These are phyloP conservation scores for Schizopygopsis pylzovi DNA, from an alignment of 2,797 vertebrate genomes.

Conservation along the genomic window DNA sequence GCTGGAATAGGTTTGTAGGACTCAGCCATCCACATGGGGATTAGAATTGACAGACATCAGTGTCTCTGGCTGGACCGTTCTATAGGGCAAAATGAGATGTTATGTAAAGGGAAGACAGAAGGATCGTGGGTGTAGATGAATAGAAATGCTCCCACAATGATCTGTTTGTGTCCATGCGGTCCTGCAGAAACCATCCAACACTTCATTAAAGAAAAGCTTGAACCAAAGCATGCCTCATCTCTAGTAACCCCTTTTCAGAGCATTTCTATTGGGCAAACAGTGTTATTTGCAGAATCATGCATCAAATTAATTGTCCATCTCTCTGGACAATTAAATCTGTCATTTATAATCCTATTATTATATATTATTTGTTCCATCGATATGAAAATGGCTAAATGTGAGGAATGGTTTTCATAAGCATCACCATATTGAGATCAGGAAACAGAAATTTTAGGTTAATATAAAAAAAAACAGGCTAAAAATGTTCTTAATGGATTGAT, in stretches of 20 bases:
- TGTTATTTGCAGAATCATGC: not conserved
- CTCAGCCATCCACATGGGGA: not conserved
- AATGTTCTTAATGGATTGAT: too few relatives aligned
- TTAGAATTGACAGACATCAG: not conserved
- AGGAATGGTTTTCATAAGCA: not conserved
- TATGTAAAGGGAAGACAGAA: slow-evolving; percentile 15
- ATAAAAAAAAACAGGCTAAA: too few relatives aligned
- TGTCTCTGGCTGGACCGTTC: not conserved
- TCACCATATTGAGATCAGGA: not conserved
- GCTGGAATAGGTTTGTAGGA: not conserved
- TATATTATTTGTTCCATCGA: not conserved
- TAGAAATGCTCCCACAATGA: slow-evolving; percentile 14
- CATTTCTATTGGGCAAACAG: too few relatives aligned
- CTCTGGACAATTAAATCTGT: too few relatives aligned
- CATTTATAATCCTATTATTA: too few relatives aligned
- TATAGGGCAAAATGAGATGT: not conserved
- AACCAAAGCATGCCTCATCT: slow-evolving; percentile 18
- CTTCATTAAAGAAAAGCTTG: slow-evolving; percentile 44
- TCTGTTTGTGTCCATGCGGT: slow-evolving; percentile 11
- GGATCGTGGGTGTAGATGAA: not conserved
- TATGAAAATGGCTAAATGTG: not conserved
- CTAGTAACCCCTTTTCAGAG: not conserved
- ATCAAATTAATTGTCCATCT: too few relatives aligned
- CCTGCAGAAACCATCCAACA: slow-evolving; percentile 18
- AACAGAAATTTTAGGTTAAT: too few relatives aligned